Percentiles rank a stretch among this genome's conserved stretches.
These are phyloP conservation scores for Caerostris darwini DNA, from an alignment of 1,140 invertebrate genomes.

Conservation along the genomic window DNA sequence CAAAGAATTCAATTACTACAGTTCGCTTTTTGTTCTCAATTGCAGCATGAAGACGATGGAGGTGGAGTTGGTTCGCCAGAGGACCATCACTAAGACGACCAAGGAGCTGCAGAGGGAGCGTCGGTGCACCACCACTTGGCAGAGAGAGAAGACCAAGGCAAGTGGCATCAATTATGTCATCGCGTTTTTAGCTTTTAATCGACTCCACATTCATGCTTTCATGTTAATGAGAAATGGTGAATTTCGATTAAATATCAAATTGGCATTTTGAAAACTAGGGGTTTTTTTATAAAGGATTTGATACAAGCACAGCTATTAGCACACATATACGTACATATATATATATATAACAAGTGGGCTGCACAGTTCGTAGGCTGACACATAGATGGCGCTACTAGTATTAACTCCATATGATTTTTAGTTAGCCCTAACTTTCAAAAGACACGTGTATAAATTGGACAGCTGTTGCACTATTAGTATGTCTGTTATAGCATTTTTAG, in stretches of 20 bases:
- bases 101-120: conserved; percentile 46
- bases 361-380: too few species aligned
- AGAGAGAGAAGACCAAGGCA: conserved; percentile 54
- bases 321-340: too few species aligned
- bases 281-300: too few species aligned
- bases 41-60: conserved; percentile 60
- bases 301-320: too few species aligned
- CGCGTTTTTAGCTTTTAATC: background rate
- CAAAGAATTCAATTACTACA: background rate
- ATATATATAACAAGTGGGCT: too few species aligned
- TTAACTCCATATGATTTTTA: too few species aligned
- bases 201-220: background rate
- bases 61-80: conserved; percentile 52
- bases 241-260: background rate
- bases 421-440: too few species aligned
- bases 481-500: too few species aligned
- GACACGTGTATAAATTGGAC: too few species aligned
- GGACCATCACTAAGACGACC: conserved; percentile 30
- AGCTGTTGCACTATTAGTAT: too few species aligned
- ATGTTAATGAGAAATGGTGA: background rate
- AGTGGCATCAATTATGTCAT: background rate
- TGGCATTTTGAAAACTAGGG: background rate
- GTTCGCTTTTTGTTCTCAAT: background rate
- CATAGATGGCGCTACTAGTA: too few species aligned
- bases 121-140: conserved; percentile 36